Conservation (phyloP, 2,797 vertebrate genomes). For the Enteromius anoplus region DNA sequence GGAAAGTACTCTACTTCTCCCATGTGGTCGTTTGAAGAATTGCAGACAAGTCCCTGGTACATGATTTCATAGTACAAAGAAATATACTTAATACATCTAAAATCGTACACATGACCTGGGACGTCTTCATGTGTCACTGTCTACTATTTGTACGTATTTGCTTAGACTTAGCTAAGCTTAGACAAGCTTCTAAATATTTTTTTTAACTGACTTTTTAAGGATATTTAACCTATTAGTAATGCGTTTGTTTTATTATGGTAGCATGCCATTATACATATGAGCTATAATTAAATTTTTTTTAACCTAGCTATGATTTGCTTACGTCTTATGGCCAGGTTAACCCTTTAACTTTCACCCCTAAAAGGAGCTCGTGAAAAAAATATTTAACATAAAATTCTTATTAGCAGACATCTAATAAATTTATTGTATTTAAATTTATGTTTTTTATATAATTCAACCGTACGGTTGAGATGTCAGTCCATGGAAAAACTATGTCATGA, state of each 20-base stretch:
- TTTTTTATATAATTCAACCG: too few relatives aligned
- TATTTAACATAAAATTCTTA: too few relatives aligned
- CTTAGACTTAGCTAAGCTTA: neutral
- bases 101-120: neutral
- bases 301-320: neutral
- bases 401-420: too few relatives aligned
- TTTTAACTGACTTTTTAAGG: too few relatives aligned
- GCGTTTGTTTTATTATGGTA: neutral
- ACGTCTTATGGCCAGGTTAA: too few relatives aligned
- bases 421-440: too few relatives aligned
- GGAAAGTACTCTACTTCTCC: neutral
- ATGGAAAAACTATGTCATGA: too few relatives aligned
- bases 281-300: neutral
- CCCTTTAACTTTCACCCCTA: too few relatives aligned
- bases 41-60: neutral
- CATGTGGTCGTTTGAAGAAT: slow-evolving; percentile 1
- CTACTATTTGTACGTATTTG: neutral
- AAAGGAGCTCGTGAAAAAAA: too few relatives aligned
- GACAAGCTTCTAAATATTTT: neutral
- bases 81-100: neutral
- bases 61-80: neutral
- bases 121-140: neutral
- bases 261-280: neutral
- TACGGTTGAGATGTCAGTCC: too few relatives aligned
- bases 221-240: neutral